These are phyloP conservation scores for Nipponacmea schrenckii DNA, from an alignment of 2,888 invertebrate genomes.

Conservation along the genomic window DNA sequence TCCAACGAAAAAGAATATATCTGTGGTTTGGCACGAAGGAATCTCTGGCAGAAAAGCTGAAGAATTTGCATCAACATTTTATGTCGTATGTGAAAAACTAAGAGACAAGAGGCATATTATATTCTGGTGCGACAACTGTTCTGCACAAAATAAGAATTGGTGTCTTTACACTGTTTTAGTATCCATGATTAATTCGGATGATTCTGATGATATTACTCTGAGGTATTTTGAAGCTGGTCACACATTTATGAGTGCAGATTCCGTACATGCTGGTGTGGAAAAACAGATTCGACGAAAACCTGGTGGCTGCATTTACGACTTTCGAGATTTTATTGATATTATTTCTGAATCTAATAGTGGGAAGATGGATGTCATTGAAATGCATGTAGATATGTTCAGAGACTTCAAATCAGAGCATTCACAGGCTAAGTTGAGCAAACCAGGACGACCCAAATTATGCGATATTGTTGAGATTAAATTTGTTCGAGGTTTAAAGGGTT, in stretches of 20 bases:
- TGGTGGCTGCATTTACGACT: constrained; percentile 11
- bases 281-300: background rate
- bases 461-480: background rate
- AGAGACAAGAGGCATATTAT: background rate
- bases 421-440: background rate
- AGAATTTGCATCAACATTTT: background rate
- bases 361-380: background rate
- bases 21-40: background rate
- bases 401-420: too few relatives aligned
- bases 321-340: constrained; percentile 9
- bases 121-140: background rate
- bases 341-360: background rate
- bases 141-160: background rate
- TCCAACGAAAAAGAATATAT: background rate
- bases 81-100: background rate
- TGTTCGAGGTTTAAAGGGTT: background rate
- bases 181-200: background rate
- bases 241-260: too few relatives aligned
- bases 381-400: background rate
- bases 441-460: background rate
- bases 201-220: background rate
- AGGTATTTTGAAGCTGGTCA: constrained; percentile 16
- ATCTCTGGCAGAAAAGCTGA: background rate
- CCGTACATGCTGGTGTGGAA: constrained; percentile 19
- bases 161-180: constrained; percentile 11